Percentiles rank a stretch among this genome's conserved stretches.
Evolutionary conservation across 2,888 invertebrate genomes (phyloP).

Genomic region (Drosophila meridiana): DNA sequence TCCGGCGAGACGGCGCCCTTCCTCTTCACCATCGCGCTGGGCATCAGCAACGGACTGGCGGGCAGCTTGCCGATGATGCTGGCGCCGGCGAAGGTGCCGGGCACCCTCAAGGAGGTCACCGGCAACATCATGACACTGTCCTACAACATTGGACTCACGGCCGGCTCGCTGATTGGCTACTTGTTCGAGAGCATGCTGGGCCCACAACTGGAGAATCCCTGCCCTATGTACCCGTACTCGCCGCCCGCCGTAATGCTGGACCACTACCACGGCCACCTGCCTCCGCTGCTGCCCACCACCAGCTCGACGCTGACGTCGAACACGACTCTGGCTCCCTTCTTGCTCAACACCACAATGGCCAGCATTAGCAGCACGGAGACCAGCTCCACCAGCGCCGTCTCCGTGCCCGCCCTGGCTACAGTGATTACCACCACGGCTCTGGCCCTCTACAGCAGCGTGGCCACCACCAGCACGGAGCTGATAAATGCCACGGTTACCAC

Average conservation of each 20-base stretch:
- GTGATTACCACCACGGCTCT: conserved; percentile 75
- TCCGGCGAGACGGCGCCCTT: conserved; percentile 89
- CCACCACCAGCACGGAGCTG: conserved; percentile 72
- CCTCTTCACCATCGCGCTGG: conserved; percentile 89
- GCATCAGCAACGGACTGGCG: conserved; percentile 94
- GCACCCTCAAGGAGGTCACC: conserved; percentile 94
- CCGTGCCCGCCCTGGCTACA: conserved; percentile 60
- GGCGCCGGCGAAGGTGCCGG: conserved; percentile 94
- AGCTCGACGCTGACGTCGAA: conserved; percentile 40
- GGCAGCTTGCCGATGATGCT: conserved; percentile 97
- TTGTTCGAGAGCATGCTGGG: conserved; percentile 89
- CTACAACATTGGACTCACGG: conserved; percentile 94
- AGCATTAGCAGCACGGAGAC: conserved; percentile 47
- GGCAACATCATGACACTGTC: conserved; percentile 98
- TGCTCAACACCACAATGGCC: conserved; percentile 59
- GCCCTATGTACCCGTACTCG: conserved; percentile 84
- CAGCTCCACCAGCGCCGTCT: conserved; percentile 53
- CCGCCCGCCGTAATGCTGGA: conserved; percentile 75
- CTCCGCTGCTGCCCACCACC: conserved; percentile 55
- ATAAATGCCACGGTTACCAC: conserved; percentile 78
- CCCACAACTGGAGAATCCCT: conserved; percentile 86
- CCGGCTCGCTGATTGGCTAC: conserved; percentile 94
- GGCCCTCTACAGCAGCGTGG: conserved; percentile 70
- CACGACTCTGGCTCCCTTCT: conserved; percentile 53
- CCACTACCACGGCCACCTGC: conserved; percentile 63